Evolutionary conservation across 2,888 invertebrate genomes (phyloP).

Genomic region (Congeria kusceri): DNA sequence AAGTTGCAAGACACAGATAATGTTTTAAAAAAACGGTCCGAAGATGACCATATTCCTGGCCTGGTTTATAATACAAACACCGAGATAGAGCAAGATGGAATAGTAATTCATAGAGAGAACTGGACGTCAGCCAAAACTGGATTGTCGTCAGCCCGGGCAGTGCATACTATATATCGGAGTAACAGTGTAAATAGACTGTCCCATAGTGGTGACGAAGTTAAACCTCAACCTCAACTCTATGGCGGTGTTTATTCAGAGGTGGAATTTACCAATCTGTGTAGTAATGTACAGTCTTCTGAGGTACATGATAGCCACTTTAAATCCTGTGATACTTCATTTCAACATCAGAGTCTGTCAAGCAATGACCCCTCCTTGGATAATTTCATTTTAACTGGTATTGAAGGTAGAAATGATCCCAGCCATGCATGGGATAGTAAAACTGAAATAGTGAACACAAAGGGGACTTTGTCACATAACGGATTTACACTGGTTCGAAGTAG

Average conservation of each 20-base stretch:
- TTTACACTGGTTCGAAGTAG: slow-evolving; percentile 30
- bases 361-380: slow-evolving; percentile 44
- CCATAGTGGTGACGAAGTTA: slow-evolving; percentile 47
- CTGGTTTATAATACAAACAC: slow-evolving; percentile 32
- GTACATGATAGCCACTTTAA: no score
- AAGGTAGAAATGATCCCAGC: slow-evolving; percentile 19
- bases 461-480: not conserved
- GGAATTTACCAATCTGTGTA: slow-evolving; percentile 65
- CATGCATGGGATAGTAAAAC: slow-evolving; percentile 30
- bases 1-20: slow-evolving; percentile 57
- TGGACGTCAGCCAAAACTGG: slow-evolving; percentile 59
- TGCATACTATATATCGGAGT: slow-evolving; percentile 51
- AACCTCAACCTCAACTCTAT: slow-evolving; percentile 34
- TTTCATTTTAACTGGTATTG: slow-evolving; percentile 25
- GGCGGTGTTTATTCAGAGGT: slow-evolving; percentile 50
- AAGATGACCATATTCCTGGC: slow-evolving; percentile 57
- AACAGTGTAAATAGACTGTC: slow-evolving; percentile 55
- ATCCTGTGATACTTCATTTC: slow-evolving; percentile 25
- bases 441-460: slow-evolving; percentile 21
- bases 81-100: slow-evolving; percentile 37
- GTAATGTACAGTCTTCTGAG: slow-evolving; percentile 17
- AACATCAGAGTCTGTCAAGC: slow-evolving; percentile 50
- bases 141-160: slow-evolving; percentile 35
- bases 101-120: slow-evolving; percentile 55
- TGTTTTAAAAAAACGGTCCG: slow-evolving; percentile 51